phyloP scores from a whole-genome alignment of 2,113 vertebrate genomes.

The Ictalurus punctatus region DNA sequence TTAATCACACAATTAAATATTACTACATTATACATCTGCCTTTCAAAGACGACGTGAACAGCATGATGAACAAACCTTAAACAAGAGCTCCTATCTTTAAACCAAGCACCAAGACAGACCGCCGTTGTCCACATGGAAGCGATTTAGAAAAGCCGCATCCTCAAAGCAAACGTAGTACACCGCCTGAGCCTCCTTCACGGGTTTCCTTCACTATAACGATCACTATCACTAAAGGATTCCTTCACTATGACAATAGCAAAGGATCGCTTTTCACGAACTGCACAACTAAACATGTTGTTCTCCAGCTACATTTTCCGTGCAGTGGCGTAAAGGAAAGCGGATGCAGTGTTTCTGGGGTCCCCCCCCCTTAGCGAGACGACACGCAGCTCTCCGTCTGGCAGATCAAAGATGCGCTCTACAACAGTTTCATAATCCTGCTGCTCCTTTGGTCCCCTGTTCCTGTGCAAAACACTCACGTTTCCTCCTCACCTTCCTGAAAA shows the following conservation, averaged over 20 bases:
- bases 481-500: too few relatives aligned
- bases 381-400: not conserved
- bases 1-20: not conserved
- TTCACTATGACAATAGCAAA: not conserved
- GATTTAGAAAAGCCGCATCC: not conserved
- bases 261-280: not conserved
- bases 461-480: not conserved
- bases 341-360: not conserved
- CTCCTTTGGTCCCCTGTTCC: not conserved
- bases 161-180: not conserved
- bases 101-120: not conserved
- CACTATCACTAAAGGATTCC: too few relatives aligned
- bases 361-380: not conserved
- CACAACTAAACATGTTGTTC: not conserved
- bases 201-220: too few relatives aligned
- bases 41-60: not conserved
- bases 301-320: slow-evolving; percentile 21
- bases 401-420: not conserved
- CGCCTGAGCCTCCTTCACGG: not conserved
- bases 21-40: not conserved
- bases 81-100: not conserved
- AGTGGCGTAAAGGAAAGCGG: slow-evolving; percentile 24
- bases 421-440: not conserved
- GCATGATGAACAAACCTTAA: not conserved
- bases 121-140: not conserved